These are phyloP conservation scores for Augochlora pura DNA, from an alignment of 1,140 invertebrate genomes.

Conservation along the genomic window DNA sequence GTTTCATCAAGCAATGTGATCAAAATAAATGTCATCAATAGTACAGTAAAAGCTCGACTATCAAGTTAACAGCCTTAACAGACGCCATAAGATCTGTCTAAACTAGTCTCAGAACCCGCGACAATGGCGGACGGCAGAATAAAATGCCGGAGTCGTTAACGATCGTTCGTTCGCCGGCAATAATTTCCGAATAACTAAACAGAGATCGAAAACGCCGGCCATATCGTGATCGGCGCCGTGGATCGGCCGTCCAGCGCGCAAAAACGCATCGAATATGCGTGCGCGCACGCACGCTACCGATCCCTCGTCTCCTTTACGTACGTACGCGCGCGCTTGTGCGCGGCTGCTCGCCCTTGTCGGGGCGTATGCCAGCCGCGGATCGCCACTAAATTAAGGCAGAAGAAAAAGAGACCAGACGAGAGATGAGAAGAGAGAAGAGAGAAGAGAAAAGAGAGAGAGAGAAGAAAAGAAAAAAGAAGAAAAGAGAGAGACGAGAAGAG, in stretches of 20 bases:
- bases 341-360: conserved; percentile 57
- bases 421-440: too few relatives aligned
- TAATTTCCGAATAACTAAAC: conserved; percentile 44
- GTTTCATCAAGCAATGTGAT: too few relatives aligned
- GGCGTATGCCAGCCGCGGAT: conserved; percentile 59
- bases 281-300: conserved; percentile 34
- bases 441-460: too few relatives aligned
- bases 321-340: conserved; percentile 35
- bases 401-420: conserved; percentile 63
- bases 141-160: conserved; percentile 27
- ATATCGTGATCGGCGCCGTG: conserved; percentile 37
- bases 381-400: conserved; percentile 70
- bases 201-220: conserved; percentile 27
- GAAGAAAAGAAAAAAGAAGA: too few relatives aligned
- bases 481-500: too few relatives aligned
- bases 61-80: too few relatives aligned
- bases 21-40: too few relatives aligned
- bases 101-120: conserved; percentile 4
- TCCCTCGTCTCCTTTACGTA: conserved; percentile 22
- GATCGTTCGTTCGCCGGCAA: conserved; percentile 25
- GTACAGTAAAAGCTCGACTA: too few relatives aligned
- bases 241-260: conserved; percentile 18
- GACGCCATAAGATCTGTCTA: too few relatives aligned
- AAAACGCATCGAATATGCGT: conserved; percentile 51
- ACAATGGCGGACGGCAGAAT: not conserved